These are phyloP conservation scores for Globicephala melas DNA, from an alignment of 2,113 vertebrate genomes.

Conservation along the genomic window DNA sequence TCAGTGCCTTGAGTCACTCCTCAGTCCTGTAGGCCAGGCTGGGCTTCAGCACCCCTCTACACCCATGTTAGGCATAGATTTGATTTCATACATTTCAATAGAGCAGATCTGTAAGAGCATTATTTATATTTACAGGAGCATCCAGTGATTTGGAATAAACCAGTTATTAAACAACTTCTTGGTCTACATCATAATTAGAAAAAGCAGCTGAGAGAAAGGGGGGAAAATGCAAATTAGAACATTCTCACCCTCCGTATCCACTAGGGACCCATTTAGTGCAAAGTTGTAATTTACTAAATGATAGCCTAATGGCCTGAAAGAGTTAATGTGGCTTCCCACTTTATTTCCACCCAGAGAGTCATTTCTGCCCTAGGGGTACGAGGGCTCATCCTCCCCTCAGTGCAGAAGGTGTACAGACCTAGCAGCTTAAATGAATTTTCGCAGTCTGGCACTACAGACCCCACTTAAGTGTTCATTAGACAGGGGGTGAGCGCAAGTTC, in stretches of 20 bases:
- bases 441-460: neutral
- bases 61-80: neutral
- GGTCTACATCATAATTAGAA: neutral
- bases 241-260: neutral
- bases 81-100: neutral
- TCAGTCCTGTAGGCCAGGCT: neutral
- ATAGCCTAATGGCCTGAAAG: conserved; percentile 60
- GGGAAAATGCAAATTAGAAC: conserved; percentile 21
- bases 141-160: neutral
- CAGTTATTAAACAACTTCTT: conserved; percentile 37
- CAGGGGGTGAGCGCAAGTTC: neutral
- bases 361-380: neutral
- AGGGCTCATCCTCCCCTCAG: neutral
- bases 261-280: conserved; percentile 1
- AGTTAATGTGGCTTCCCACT: conserved; percentile 49
- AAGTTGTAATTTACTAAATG: conserved; percentile 59
- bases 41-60: neutral
- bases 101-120: neutral
- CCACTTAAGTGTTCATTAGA: neutral
- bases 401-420: neutral
- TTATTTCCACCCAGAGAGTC: conserved; percentile 11
- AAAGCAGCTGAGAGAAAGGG: conserved; percentile 34
- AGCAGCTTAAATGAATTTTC: neutral
- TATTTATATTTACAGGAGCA: neutral
- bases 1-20: neutral